Percentiles rank a stretch among this genome's conserved stretches.
These are phyloP conservation scores for Mimumesa dahlbomi DNA, from an alignment of 2,888 invertebrate genomes.

Conservation along the genomic window DNA sequence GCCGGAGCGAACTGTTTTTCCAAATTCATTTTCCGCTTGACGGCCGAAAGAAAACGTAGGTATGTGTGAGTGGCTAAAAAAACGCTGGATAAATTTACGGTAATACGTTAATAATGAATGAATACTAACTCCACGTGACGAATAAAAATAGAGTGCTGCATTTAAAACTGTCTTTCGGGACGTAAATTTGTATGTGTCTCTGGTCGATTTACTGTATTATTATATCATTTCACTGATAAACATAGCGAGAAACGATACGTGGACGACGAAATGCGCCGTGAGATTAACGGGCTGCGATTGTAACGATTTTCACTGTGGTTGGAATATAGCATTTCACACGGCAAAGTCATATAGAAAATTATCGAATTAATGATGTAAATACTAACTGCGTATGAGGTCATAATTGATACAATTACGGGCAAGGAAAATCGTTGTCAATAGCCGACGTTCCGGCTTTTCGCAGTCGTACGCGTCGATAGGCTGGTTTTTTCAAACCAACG, in stretches of 20 bases:
- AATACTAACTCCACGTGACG: neutral
- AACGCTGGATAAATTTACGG: neutral
- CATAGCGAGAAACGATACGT: too few species aligned
- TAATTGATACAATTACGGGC: too few species aligned
- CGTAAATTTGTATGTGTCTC: neutral
- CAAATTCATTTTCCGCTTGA: too few species aligned
- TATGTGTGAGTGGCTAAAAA: neutral
- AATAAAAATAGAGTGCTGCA: neutral
- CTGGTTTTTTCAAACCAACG: neutral
- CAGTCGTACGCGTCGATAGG: neutral
- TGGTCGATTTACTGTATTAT: neutral
- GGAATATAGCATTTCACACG: too few species aligned
- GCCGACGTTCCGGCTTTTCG: neutral
- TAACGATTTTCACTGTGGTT: too few species aligned
- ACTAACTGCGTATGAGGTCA: neutral
- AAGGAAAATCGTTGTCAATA: neutral
- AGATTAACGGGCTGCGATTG: too few species aligned
- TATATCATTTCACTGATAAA: neutral
- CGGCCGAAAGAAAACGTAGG: neutral
- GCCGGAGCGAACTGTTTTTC: neutral
- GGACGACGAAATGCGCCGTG: too few species aligned
- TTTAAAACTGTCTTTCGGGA: neutral
- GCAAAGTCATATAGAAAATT: too few species aligned
- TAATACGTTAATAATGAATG: neutral
- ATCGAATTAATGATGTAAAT: too few species aligned